A percentile compares a stretch with the other conserved stretches of the same genome.
phyloP scores from a whole-genome alignment of 2,797 vertebrate genomes.

The Mormyrus proboscirostris region DNA sequence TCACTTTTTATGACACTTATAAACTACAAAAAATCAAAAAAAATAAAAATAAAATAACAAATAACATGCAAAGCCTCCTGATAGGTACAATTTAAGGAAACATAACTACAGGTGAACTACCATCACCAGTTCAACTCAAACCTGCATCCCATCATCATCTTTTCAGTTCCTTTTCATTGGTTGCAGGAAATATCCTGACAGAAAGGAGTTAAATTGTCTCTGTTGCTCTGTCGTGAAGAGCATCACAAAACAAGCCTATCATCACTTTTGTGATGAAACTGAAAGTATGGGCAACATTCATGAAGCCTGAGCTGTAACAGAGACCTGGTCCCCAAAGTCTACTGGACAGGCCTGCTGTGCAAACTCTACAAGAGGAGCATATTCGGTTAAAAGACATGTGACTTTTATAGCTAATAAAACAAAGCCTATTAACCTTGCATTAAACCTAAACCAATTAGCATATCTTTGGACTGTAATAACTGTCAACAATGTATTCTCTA shows the following conservation, averaged over 20 bases:
- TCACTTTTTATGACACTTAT: too few species aligned
- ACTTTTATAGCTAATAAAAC: neutral
- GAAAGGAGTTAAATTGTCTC: conserved; percentile 44
- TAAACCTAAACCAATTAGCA: neutral
- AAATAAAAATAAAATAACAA: neutral
- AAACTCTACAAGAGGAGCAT: neutral
- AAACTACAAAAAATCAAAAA: too few species aligned
- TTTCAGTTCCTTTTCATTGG: conserved; percentile 27
- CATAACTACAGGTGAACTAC: conserved; percentile 16
- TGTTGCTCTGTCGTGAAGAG: conserved; percentile 37
- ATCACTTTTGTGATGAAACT: conserved; percentile 35
- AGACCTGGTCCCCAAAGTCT: conserved; percentile 18
- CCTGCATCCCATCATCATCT: conserved; percentile 33
- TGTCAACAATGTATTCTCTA: neutral
- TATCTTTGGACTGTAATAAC: neutral
- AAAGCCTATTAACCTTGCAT: neutral
- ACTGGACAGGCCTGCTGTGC: neutral
- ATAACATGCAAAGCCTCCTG: neutral
- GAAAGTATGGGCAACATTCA: conserved; percentile 37
- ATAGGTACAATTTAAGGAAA: conserved; percentile 7
- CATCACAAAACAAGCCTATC: conserved; percentile 21
- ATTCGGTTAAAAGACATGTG: neutral
- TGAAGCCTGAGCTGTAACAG: conserved; percentile 44
- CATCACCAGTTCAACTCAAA: conserved; percentile 26
- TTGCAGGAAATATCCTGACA: conserved; percentile 34